phyloP scores from a whole-genome alignment of 2,113 vertebrate species.

The Callipepla squamata region DNA sequence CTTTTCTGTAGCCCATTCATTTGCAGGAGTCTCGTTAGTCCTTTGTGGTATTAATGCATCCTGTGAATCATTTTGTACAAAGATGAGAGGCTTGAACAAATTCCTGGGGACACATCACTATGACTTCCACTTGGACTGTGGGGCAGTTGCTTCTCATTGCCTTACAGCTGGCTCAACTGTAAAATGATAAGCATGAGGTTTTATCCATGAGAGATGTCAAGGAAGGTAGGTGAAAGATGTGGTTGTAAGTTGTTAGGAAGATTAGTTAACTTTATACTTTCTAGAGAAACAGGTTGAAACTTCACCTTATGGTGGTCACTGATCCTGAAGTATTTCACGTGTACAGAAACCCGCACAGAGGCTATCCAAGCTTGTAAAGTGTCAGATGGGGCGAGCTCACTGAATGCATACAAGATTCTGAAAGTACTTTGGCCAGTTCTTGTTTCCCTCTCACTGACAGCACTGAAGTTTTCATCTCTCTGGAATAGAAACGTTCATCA shows the following conservation, averaged over 20 bases:
- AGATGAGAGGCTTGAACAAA: background rate
- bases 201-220: background rate
- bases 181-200: background rate
- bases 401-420: slow-evolving; percentile 37
- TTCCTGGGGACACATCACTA: background rate
- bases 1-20: background rate
- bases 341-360: slow-evolving; percentile 11
- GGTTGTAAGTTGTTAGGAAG: background rate
- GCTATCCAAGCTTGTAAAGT: slow-evolving; percentile 32
- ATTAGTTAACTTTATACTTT: background rate
- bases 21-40: background rate
- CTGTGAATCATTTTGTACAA: background rate
- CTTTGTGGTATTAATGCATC: background rate
- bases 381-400: slow-evolving; percentile 9
- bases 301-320: slow-evolving; percentile 14
- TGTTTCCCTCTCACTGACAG: slow-evolving; percentile 20
- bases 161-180: background rate
- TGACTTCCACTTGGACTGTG: background rate
- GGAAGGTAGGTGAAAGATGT: background rate
- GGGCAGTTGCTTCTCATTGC: background rate
- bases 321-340: slow-evolving; percentile 34
- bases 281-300: background rate
- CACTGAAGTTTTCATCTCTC: background rate
- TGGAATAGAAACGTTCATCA: slow-evolving; percentile 20
- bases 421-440: slow-evolving; percentile 29